phyloP scores from a whole-genome alignment of 2,797 vertebrate genomes.

The Delichon dasypus region DNA sequence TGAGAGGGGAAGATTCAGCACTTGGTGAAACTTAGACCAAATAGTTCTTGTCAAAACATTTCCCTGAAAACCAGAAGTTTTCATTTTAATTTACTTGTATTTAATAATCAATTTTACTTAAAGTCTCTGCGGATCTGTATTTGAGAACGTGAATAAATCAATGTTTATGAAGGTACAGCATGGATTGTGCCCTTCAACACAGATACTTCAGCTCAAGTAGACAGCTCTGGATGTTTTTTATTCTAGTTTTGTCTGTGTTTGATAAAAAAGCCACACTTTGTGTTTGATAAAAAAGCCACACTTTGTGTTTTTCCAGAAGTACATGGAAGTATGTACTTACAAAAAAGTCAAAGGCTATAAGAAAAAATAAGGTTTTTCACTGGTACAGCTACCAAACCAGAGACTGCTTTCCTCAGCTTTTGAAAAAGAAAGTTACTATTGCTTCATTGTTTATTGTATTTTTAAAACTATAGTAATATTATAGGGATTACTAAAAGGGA shows the following conservation, averaged over 20 bases:
- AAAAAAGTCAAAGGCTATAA: background rate
- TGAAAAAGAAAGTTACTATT: background rate
- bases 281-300: background rate
- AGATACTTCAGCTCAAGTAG: background rate
- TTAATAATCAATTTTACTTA: background rate
- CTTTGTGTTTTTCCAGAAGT: background rate
- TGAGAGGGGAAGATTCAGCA: background rate
- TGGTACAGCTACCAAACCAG: background rate
- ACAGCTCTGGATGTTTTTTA: background rate
- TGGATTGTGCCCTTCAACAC: background rate
- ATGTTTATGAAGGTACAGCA: background rate
- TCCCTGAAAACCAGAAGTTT: background rate
- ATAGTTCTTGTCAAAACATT: background rate
- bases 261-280: background rate
- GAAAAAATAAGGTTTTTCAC: background rate
- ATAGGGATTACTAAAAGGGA: background rate
- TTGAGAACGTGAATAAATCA: background rate
- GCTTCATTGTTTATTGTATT: background rate
- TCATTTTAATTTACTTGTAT: background rate
- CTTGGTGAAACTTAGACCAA: background rate
- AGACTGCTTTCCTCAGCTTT: background rate
- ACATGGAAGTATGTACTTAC: background rate
- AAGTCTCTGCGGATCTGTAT: background rate
- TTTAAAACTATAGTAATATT: background rate
- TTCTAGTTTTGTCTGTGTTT: background rate